Evolutionary conservation across 37 sponge, comb jelly and placozoan species (phyloP), one percentile per base, ranked within the genome.

Genomic region (Agelas oroides): DNA sequence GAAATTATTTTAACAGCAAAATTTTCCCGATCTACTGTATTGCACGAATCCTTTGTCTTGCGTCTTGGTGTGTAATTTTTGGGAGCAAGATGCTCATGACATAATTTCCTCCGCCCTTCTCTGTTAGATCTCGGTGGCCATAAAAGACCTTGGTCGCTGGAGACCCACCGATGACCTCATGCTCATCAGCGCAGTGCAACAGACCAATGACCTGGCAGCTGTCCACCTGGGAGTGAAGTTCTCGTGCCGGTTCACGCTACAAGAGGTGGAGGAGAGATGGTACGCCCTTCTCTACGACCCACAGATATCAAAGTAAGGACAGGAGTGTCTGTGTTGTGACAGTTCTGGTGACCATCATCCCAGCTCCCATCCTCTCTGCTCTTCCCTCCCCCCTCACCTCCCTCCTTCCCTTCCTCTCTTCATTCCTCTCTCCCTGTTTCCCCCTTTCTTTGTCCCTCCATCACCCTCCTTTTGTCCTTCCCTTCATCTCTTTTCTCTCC

Each of bases 261-360:
- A 71, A 56, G 98, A 97, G 73, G 84, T 97, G n/a, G 93, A 97
- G 82, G 94, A 96, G 36, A 64, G 96, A 12, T 97, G 98, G 98
- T 69, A 97, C 66, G 94, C 98, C 13, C 85, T 97, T 20, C 87
- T 97, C 53, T 95, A 93, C 53, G 89, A 93, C 73, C 89, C 91
- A 0, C 87, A 86, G 28, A 83, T 95, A 5, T 95, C 96, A 46
- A 87, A 87, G 91, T 89, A 27, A 87, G 80, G 0, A 3, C 1
- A 16, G 35, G 46, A 5, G 37, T 23, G 6, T 13, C 14, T 71
- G 73, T 13, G 19, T 21, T n/a, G n/a, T n/a, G n/a, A n/a, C n/a
- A n/a, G n/a, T n/a, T 37, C 2, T 70, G 71, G 46, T 46, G 8
- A 8, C 46, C 46, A 46, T 46, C 46, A 46, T 46, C 46, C 46